Base-by-base conservation (phyloP, 2,797 vertebrate species). In the Girardinus metallicus region DNA sequence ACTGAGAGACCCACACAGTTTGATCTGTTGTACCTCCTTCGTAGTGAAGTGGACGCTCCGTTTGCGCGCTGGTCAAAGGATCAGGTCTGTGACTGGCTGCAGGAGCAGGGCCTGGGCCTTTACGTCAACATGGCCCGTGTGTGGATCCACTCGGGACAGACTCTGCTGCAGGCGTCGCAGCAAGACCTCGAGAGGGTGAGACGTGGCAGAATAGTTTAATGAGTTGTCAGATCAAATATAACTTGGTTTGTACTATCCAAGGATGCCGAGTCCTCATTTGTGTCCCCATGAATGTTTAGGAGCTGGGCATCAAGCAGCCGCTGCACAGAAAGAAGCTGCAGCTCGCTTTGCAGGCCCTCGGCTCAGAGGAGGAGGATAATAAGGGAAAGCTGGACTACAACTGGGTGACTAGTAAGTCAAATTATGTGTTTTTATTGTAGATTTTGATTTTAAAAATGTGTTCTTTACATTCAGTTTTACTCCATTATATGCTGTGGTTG, bases 31-130 rank as follows among this genome's bases (percentile, higher is more conserved):
- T 15, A 1, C 73, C 76, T 74, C 31, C 31, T 73, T 21, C 29
- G 46, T 77, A 99, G 99, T 91, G 97, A 99, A 16, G 92, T 99
- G 93, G 99, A 99, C 77, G 96, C 96, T 87, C 99, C 99, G 0
- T 99, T 99, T 46, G 99, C 98, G 47, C 99, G 97, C 75, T 99
- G 99, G 98, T 97, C 97, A 0, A 98, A 97, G 87, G 97, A 99
- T 51, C 98, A 99, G 91, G 98, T 99, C 81, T 99, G 98, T 87
- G 96, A 90, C 75, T 99, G 99, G 98, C 96, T 99, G 34, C 96
- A 97, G 86, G 98, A 97, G 12, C 98, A 99, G 90, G 99, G 98
- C 15, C 91, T 99, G 43, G 98, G 98, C 1, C 96, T 97, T 23
- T 98, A 99, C 36, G 95, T 97, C 73, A 96, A 87, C 88, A 95